Percentiles rank a stretch among this genome's conserved stretches.
Conservation (phyloP, 2,888 invertebrate species). For the Osedax fenrisi region DNA sequence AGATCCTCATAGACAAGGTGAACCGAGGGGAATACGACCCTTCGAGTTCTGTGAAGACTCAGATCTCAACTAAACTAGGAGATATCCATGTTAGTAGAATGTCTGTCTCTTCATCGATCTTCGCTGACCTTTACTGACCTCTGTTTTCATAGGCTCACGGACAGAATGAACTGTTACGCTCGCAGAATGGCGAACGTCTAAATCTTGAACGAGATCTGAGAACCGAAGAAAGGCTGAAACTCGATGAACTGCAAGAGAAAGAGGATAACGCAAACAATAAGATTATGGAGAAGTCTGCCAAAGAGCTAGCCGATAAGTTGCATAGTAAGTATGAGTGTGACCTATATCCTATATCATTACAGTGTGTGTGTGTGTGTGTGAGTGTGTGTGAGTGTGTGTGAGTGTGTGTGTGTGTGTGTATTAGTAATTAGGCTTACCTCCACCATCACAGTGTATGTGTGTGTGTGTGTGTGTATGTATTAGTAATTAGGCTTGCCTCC, state of each 20-base stretch:
- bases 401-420: no score
- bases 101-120: no score
- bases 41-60: conserved; percentile 25
- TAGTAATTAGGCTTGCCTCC: no score
- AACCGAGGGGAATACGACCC: conserved; percentile 43
- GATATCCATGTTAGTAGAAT: background rate
- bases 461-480: no score
- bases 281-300: conserved; percentile 37
- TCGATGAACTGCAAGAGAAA: conserved; percentile 39
- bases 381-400: no score
- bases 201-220: conserved; percentile 42
- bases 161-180: conserved; percentile 40
- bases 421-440: no score
- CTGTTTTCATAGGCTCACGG: conserved; percentile 27
- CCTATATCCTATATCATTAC: no score
- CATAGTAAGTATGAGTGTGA: conserved; percentile 43
- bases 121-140: background rate
- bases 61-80: background rate
- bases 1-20: conserved; percentile 42
- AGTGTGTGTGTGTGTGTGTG: no score
- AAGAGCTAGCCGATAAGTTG: conserved; percentile 40
- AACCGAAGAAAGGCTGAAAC: conserved; percentile 40
- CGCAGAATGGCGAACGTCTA: conserved; percentile 43
- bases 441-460: no score
- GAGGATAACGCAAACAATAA: conserved; percentile 39